Evolutionary conservation across 2,113 vertebrate genomes (phyloP).

Genomic region (Pteronura brasiliensis): DNA sequence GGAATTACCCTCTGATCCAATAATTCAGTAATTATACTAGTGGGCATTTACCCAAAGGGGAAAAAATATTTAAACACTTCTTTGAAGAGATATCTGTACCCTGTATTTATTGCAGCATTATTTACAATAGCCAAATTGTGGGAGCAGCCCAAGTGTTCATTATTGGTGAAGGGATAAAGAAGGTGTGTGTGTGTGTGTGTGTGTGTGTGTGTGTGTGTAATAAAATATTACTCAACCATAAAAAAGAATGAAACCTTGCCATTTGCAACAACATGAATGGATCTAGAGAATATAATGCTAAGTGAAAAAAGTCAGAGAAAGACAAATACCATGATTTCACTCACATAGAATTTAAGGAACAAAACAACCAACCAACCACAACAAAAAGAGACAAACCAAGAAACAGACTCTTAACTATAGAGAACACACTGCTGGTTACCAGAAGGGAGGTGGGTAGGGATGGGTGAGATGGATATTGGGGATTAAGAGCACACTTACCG

Average conservation of each 20-base stretch:
- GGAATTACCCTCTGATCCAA: background rate
- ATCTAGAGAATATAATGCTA: background rate
- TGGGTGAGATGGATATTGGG: background rate
- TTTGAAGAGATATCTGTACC: background rate
- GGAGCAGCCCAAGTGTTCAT: background rate
- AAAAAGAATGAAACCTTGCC: background rate
- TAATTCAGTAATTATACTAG: background rate
- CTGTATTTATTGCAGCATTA: background rate
- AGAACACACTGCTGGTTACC: background rate
- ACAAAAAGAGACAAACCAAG: background rate
- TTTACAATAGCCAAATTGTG: background rate
- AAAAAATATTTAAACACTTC: background rate
- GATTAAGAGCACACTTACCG: background rate
- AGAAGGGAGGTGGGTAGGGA: background rate
- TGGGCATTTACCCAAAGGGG: background rate
- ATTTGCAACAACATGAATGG: background rate
- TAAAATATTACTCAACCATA: background rate
- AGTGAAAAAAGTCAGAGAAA: background rate
- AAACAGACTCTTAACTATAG: background rate
- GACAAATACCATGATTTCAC: background rate
- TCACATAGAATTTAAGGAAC: background rate
- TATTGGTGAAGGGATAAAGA: background rate
- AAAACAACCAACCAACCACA: background rate
- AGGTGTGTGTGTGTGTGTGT: background rate
- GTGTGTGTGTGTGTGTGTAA: too few relatives aligned